Percentiles rank a stretch among this genome's conserved stretches.
These are phyloP conservation scores for Imbricaverruca yamaguchii DNA, from an alignment of 2,888 invertebrate genomes.

Conservation along the genomic window DNA sequence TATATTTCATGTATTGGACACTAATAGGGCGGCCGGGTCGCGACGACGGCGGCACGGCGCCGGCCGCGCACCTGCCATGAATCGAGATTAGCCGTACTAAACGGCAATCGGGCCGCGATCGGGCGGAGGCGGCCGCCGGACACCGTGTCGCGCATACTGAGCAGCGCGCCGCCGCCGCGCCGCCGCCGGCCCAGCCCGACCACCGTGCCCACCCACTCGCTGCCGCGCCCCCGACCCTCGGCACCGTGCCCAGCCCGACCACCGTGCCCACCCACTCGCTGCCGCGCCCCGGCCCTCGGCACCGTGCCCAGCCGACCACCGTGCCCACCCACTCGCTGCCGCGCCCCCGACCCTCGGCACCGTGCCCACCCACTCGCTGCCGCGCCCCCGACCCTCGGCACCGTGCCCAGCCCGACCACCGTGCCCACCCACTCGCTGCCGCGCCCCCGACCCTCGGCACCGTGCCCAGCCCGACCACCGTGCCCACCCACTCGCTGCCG, in stretches of 20 bases:
- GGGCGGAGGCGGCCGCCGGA: too few relatives aligned
- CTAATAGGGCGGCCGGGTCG: conserved; percentile 9
- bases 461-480: not conserved
- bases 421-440: not conserved
- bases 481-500: too few relatives aligned
- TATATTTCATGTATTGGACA: conserved; percentile 21
- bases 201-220: not conserved
- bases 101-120: not conserved
- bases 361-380: not conserved
- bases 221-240: not conserved
- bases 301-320: not conserved
- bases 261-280: too few relatives aligned
- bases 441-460: not conserved
- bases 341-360: not conserved
- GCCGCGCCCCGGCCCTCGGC: too few relatives aligned
- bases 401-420: not conserved
- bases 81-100: conserved; percentile 12
- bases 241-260: not conserved
- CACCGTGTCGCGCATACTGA: too few relatives aligned
- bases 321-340: not conserved
- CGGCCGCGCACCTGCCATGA: not conserved
- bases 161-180: too few relatives aligned
- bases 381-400: not conserved
- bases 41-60: not conserved
- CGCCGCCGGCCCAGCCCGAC: not conserved